Conservation (phyloP, 2,797 vertebrate species). For the Rhabdomys pumilio region DNA sequence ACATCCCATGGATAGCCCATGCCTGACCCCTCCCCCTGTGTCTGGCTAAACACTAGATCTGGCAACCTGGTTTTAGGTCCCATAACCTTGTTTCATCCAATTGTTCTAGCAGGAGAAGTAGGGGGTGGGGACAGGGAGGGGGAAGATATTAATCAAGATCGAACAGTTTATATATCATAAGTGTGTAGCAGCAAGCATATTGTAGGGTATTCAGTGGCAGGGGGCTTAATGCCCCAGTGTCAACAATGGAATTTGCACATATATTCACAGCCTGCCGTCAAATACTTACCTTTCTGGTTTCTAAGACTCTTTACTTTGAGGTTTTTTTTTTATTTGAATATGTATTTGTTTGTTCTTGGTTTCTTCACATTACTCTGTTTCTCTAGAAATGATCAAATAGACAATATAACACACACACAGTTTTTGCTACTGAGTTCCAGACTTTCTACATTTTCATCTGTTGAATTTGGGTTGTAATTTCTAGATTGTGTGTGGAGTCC, state of each 20-base stretch:
- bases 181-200: background rate
- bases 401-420: background rate
- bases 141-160: background rate
- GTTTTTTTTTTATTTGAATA: conserved; percentile 14
- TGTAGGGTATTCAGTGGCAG: background rate
- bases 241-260: background rate
- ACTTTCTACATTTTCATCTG: conserved; percentile 30
- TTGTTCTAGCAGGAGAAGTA: background rate
- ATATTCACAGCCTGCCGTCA: background rate
- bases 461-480: conserved; percentile 21
- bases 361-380: conserved; percentile 18
- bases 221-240: background rate
- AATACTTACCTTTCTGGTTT: background rate
- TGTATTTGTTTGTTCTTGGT: conserved; percentile 56
- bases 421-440: conserved; percentile 40
- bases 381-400: conserved; percentile 30
- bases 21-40: background rate
- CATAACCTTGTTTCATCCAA: background rate
- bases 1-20: background rate
- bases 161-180: background rate
- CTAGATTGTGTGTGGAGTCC: background rate
- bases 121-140: background rate
- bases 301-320: conserved; percentile 36
- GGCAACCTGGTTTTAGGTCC: background rate
- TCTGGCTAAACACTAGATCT: background rate